Conservation (phyloP, 2,888 invertebrate species). For the Psylliodes chrysocephalus region DNA sequence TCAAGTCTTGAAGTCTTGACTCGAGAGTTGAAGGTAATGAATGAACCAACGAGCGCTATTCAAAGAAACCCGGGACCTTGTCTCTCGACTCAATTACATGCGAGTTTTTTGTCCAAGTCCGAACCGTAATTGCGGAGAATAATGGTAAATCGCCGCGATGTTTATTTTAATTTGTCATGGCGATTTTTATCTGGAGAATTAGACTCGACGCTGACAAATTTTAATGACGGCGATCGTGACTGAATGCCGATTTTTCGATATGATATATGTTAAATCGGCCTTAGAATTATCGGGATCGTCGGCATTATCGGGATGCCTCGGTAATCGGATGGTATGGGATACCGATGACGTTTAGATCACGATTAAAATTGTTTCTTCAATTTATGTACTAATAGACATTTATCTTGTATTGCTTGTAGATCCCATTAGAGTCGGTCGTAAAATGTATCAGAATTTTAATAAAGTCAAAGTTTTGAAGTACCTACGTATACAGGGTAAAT, state of each 20-base stretch:
- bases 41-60: slow-evolving; percentile 26
- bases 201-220: slow-evolving; percentile 34
- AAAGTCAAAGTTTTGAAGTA: too few relatives aligned
- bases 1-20: slow-evolving; percentile 9
- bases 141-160: slow-evolving; percentile 31
- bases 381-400: slow-evolving; percentile 1
- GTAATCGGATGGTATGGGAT: background rate
- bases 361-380: slow-evolving; percentile 12
- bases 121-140: slow-evolving; percentile 27
- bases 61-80: slow-evolving; percentile 27
- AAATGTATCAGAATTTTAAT: too few relatives aligned
- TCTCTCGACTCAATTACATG: slow-evolving; percentile 28
- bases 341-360: slow-evolving; percentile 5
- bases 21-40: slow-evolving; percentile 27
- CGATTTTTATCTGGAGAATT: slow-evolving; percentile 31
- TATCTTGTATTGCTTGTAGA: background rate
- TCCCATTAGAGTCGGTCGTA: too few relatives aligned
- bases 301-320: slow-evolving; percentile 2
- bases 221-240: slow-evolving; percentile 29
- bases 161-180: slow-evolving; percentile 35
- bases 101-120: slow-evolving; percentile 18
- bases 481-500: too few relatives aligned
- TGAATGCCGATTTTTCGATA: slow-evolving; percentile 25
- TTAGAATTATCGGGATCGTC: slow-evolving; percentile 6
- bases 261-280: slow-evolving; percentile 15